Evolutionary conservation across 2,797 vertebrate genomes (phyloP), one percentile per base, ranked within the genome.

Genomic region (Hyperoplus lanceolatus): DNA sequence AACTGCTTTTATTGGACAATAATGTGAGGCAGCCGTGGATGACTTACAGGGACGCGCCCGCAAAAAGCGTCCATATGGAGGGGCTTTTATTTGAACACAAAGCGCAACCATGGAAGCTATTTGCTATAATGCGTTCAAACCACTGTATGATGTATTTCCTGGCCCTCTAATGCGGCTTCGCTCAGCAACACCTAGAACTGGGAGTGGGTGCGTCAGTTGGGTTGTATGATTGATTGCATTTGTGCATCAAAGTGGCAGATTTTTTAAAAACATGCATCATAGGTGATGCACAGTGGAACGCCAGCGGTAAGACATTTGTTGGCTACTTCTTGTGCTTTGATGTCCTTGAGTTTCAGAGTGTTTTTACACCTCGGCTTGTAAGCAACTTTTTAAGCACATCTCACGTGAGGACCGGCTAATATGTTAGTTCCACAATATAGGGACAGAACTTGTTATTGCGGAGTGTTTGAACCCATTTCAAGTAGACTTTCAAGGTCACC

Each of bases 1-100:
- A 82, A 67, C 72, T 77, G 76, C 82, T 91, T 90, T 92, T 92
- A 93, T 90, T 86, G 88, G 91, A 92, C 87, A 87, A 87, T 92
- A 93, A 92, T 89, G 80, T 83, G 79, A 87, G 83, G 62, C 86
- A 85, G 91, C 88, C 80, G 62, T 56, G 79, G 87, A 87, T 90
- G 81, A 89, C 83, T 93, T 90, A 90, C 59, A 87, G 86, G 79
- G 84, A 91, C 63, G 49, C 86, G 67, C 70, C 83, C 83, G 18
- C 84, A 87, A 3, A 29, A 29, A 18, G 80, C 86, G 62, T 70
- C 77, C 86, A 77, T 69, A 69, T 73, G 77, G 73, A 86, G 49
- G 72, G 45, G 18, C 29, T 80, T 84, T 82, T 87, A 85, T 82
- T 80, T 72, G 63, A 80, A 64, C 49, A 54, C 60, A 4, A 42